phyloP scores from a whole-genome alignment of 2,888 invertebrate species.

The Tetrapedia diversipes region DNA sequence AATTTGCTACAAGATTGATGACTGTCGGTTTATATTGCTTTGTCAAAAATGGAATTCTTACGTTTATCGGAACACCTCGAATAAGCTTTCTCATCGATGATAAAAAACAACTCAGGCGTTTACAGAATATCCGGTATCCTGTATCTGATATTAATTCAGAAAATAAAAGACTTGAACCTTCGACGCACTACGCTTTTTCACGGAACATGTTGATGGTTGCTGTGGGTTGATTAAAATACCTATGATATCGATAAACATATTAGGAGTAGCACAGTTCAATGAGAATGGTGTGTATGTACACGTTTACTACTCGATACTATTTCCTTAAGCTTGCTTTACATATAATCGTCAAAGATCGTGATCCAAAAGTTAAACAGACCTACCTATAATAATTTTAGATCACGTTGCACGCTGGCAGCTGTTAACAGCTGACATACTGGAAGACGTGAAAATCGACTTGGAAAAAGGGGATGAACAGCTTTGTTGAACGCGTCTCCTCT shows the following conservation, averaged over 20 bases:
- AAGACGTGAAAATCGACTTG: slow-evolving; percentile 5
- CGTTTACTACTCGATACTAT: background rate
- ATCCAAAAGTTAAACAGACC: background rate
- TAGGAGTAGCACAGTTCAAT: background rate
- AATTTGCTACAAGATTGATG: background rate
- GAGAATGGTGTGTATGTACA: too few relatives aligned
- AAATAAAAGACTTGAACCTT: background rate
- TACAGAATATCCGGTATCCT: background rate
- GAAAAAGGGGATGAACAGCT: too few relatives aligned
- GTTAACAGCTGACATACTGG: background rate
- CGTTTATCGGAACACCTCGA: background rate
- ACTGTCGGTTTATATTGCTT: background rate
- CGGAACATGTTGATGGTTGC: background rate
- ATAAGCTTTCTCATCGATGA: background rate
- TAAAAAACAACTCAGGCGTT: background rate
- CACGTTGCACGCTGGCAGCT: background rate
- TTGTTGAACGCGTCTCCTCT: too few relatives aligned
- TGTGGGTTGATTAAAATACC: background rate
- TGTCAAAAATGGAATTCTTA: background rate
- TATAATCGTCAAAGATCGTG: background rate
- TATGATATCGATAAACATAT: background rate
- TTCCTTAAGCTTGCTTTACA: background rate
- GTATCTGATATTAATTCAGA: background rate
- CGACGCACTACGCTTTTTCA: too few relatives aligned
- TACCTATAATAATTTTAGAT: background rate